Conservation (phyloP, 2,888 invertebrate genomes). For the Octonoba sinensis region DNA sequence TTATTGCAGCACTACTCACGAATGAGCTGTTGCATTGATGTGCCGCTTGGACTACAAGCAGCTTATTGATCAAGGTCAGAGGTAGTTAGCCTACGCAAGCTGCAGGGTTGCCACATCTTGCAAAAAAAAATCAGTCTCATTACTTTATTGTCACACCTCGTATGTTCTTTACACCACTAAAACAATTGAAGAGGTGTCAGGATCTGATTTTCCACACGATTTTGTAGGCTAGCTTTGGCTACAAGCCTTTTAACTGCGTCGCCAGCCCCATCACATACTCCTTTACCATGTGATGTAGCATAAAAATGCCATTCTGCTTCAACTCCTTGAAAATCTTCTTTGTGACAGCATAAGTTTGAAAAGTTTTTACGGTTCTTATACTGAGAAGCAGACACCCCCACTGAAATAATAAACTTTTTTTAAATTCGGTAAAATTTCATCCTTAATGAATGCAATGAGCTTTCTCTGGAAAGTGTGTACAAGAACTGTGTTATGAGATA, state of each 20-base stretch:
- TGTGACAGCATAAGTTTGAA: slow-evolving; percentile 1
- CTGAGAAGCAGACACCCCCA: not conserved
- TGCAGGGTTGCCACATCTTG: no score
- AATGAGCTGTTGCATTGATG: no score
- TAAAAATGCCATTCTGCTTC: not conserved
- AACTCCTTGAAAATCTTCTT: not conserved
- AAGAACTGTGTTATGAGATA: not conserved
- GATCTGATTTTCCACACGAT: not conserved
- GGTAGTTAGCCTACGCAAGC: no score
- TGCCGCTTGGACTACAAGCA: no score
- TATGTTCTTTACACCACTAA: not conserved
- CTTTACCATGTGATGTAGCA: not conserved
- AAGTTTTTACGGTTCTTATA: not conserved
- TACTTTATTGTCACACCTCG: no score
- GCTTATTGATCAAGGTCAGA: no score
- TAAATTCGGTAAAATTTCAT: not conserved
- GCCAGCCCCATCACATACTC: not conserved
- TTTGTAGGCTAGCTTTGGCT: not conserved
- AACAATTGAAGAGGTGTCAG: not conserved
- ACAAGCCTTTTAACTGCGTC: not conserved
- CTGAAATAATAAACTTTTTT: no score
- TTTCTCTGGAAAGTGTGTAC: no score
- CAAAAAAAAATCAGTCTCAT: no score
- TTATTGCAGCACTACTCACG: no score
- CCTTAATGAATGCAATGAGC: not conserved